Evolutionary conservation across 1,140 invertebrate genomes (phyloP).

Genomic region (Reticulitermes speratus): DNA sequence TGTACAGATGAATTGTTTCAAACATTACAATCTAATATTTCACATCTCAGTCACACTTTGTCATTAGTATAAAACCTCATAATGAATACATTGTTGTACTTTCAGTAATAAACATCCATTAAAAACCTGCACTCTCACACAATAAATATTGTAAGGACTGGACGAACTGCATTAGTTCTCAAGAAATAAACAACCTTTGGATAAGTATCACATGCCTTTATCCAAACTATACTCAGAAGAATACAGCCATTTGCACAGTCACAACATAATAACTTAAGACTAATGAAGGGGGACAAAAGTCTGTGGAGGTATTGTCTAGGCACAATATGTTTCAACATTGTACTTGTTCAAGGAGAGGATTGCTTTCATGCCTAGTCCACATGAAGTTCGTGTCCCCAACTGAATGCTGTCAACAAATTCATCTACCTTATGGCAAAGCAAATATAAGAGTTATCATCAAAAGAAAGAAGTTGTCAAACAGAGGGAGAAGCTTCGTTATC

Average conservation of each 20-base stretch:
- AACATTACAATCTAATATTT: not conserved
- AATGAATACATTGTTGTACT: not conserved
- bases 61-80: constrained; percentile 7
- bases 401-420: not conserved
- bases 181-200: not conserved
- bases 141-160: constrained; percentile 19
- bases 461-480: not conserved
- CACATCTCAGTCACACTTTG: constrained; percentile 20
- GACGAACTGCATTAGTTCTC: not conserved
- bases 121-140: constrained; percentile 20
- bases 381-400: constrained; percentile 3
- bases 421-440: not conserved
- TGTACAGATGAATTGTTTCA: constrained; percentile 27
- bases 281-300: not conserved
- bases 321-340: constrained; percentile 25
- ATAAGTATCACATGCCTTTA: not conserved
- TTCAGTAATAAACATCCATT: constrained; percentile 16
- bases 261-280: not conserved
- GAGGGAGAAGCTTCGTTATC: constrained; percentile 13
- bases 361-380: constrained; percentile 29
- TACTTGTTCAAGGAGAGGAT: not conserved
- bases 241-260: not conserved
- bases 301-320: constrained; percentile 28
- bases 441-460: not conserved
- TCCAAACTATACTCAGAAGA: not conserved